phyloP scores from a whole-genome alignment of 2,113 vertebrate species.

The Ochotona curzoniae region DNA sequence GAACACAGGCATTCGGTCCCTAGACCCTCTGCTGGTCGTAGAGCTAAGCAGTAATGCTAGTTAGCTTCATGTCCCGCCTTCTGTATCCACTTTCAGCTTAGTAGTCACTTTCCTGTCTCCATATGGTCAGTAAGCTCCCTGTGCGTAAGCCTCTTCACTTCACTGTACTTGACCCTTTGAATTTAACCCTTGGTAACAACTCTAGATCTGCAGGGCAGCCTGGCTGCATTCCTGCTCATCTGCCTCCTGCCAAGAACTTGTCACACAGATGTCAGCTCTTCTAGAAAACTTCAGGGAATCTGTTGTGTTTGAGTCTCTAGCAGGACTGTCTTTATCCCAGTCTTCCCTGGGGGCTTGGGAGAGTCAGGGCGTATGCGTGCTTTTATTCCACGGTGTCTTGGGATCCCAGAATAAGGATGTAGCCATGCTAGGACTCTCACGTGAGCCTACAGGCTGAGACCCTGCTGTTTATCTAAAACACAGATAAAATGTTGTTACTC shows the following conservation, averaged over 20 bases:
- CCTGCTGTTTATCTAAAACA: neutral
- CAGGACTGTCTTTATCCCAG: neutral
- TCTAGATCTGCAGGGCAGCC: neutral
- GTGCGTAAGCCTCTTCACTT: too few species aligned
- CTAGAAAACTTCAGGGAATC: neutral
- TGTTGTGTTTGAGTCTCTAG: neutral
- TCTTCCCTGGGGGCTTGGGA: neutral
- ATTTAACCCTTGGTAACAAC: fast-evolving
- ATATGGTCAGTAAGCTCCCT: neutral
- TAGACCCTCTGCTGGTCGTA: neutral
- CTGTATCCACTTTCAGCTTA: neutral
- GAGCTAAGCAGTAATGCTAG: neutral
- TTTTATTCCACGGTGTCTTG: neutral
- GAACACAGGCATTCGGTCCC: neutral
- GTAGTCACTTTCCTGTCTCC: neutral
- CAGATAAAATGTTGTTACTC: neutral
- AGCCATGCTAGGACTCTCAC: neutral
- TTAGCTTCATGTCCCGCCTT: neutral
- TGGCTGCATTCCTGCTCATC: neutral
- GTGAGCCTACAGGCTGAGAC: neutral
- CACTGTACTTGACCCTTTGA: fast-evolving
- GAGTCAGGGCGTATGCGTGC: neutral
- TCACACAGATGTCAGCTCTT: neutral
- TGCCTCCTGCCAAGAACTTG: too few species aligned
- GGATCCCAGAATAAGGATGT: neutral